Conservation (phyloP, 2,888 invertebrate genomes). For the Lucinisca nassula region DNA sequence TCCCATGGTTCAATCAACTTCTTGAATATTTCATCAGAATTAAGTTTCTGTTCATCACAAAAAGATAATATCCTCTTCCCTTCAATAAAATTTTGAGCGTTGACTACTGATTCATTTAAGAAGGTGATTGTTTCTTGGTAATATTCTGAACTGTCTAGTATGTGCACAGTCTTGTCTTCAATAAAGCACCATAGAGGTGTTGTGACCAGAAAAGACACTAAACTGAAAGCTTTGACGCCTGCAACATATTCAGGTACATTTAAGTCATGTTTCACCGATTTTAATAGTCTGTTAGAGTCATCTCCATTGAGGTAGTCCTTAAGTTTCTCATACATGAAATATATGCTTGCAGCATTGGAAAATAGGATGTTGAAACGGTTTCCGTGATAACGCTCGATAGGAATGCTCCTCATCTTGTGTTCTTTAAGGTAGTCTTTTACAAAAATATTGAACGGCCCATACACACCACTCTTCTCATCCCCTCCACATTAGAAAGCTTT, state of each 20-base stretch:
- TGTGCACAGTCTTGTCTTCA: no score
- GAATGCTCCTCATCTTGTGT: conserved; percentile 19
- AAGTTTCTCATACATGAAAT: conserved; percentile 42
- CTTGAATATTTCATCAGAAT: conserved; percentile 30
- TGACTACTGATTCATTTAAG: neutral
- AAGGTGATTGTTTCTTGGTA: conserved; percentile 12
- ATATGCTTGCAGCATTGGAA: conserved; percentile 39
- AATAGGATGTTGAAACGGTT: conserved; percentile 60
- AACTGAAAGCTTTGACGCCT: conserved; percentile 60
- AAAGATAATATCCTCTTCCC: conserved; percentile 42
- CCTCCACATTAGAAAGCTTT: conserved; percentile 47
- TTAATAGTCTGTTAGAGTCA: conserved; percentile 34
- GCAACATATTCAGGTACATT: conserved; percentile 40
- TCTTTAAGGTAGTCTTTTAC: conserved; percentile 46
- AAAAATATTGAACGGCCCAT: conserved; percentile 35
- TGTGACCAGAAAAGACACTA: conserved; percentile 44
- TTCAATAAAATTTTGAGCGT: conserved; percentile 32
- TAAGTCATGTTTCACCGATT: conserved; percentile 49
- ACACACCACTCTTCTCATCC: conserved; percentile 53
- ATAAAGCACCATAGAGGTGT: no score
- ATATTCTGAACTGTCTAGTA: no score
- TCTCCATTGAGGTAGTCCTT: conserved; percentile 31
- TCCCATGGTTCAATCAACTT: conserved; percentile 43
- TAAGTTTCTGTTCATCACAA: conserved; percentile 11
- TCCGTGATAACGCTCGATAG: conserved; percentile 41